Conservation (phyloP, 1,140 invertebrate species). For the Anagrus nilaparvatae region DNA sequence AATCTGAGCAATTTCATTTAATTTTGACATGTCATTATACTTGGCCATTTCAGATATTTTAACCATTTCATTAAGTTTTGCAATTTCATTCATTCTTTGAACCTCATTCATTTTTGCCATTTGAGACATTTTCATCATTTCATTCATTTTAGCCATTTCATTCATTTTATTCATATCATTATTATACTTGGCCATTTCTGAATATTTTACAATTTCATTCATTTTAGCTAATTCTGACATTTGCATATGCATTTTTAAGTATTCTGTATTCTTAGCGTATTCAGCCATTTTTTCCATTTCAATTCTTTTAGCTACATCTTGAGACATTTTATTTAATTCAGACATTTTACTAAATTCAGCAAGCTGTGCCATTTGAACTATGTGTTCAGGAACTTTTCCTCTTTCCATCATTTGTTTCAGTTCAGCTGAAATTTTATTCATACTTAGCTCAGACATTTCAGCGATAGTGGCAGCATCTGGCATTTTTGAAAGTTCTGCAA, state of each 20-base stretch:
- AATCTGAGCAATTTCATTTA: slow-evolving; percentile 38
- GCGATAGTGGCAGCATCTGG: slow-evolving; percentile 36
- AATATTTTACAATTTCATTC: slow-evolving; percentile 40
- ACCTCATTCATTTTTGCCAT: slow-evolving; percentile 34
- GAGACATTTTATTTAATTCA: slow-evolving; percentile 38
- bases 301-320: slow-evolving; percentile 39
- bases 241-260: slow-evolving; percentile 40
- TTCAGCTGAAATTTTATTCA: slow-evolving; percentile 42
- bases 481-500: slow-evolving; percentile 39
- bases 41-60: slow-evolving; percentile 42
- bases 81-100: slow-evolving; percentile 39
- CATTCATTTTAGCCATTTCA: slow-evolving; percentile 34
- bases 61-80: slow-evolving; percentile 40
- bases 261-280: slow-evolving; percentile 37
- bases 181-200: slow-evolving; percentile 39
- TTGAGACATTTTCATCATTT: slow-evolving; percentile 40
- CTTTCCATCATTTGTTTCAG: slow-evolving; percentile 42
- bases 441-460: slow-evolving; percentile 41
- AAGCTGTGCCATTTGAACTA: slow-evolving; percentile 41
- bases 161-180: slow-evolving; percentile 38
- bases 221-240: slow-evolving; percentile 38
- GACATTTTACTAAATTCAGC: slow-evolving; percentile 41
- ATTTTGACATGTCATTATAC: slow-evolving; percentile 34
- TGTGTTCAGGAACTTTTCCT: slow-evolving; percentile 40
- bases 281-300: slow-evolving; percentile 42